These are phyloP conservation scores for Cheilosia vulpina DNA, from an alignment of 2,888 invertebrate species.

Conservation along the genomic window DNA sequence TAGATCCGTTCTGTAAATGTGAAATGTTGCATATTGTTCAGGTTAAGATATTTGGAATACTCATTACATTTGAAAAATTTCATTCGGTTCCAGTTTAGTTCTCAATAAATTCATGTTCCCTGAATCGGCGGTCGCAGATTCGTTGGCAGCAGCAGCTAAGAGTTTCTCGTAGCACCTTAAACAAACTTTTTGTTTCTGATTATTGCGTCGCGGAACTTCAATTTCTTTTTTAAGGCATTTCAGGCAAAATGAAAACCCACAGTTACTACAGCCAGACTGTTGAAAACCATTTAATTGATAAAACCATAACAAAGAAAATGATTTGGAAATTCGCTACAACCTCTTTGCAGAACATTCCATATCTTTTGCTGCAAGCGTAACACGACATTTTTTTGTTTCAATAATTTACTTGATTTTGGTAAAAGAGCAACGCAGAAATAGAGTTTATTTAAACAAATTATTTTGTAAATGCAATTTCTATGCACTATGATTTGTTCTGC, in stretches of 20 bases:
- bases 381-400: conserved; percentile 86
- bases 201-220: conserved; percentile 86
- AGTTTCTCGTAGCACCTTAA: conserved; percentile 83
- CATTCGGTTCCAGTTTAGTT: conserved; percentile 62
- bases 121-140: conserved; percentile 84
- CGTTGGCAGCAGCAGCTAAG: conserved; percentile 78
- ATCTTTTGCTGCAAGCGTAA: conserved; percentile 88
- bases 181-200: conserved; percentile 88
- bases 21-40: conserved; percentile 56
- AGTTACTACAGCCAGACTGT: conserved; percentile 92
- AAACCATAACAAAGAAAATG: neutral
- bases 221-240: conserved; percentile 91
- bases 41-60: conserved; percentile 65
- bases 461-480: no score
- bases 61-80: conserved; percentile 55
- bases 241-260: conserved; percentile 92
- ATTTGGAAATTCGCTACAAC: conserved; percentile 82
- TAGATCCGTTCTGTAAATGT: conserved; percentile 77
- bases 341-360: conserved; percentile 89
- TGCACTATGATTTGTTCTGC: no score
- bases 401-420: neutral
- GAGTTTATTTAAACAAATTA: neutral
- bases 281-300: neutral
- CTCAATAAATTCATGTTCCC: neutral
- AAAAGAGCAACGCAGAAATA: no score